Base-by-base conservation (phyloP, 2,888 invertebrate genomes). In the Cosmorhoe ocellata region DNA sequence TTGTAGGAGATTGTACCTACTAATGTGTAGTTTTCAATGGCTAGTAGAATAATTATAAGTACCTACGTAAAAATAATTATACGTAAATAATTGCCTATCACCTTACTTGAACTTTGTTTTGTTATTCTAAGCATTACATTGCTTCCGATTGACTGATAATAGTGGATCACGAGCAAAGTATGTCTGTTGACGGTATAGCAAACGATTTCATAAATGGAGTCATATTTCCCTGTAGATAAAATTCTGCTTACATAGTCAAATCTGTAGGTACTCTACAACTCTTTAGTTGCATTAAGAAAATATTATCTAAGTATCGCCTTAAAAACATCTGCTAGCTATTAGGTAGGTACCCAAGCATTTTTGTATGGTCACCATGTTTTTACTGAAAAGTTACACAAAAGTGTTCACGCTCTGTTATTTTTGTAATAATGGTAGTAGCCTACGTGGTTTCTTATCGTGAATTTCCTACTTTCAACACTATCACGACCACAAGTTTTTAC, bases 101-200 rank as follows among this genome's bases (percentile, higher is more conserved):
- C 45, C 53, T 18, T 51, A 31, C 37, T 30, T 58, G 51, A 54
- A 54, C 51, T 26, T 42, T 39, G 28, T 28, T 32, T 49, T 77
- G 74, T 72, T 68, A 79, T 76, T 69, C 74, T 61, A 68, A 70
- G 2, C 18, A 18, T 18, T 18, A 58, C 18, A 18, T 18, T 18
- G 58, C 32, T 30, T 34, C 37, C 51, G 69, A 74, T 71, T 46
- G 60, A 54, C 55, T 57, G 56, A 26, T 28, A 65, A 67, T 67
- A 65, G 38, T 46, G 51, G 52, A 52, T 51, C 56, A 18, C 18
- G 18, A 18, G 18, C 18, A 4, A 3, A 18, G 4, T 4, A 4
- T 18, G 18, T 18, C 18, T 18, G 18, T 18, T 18, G 18, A 18
- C 18, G 3, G 18, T 18, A 18, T 4, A 18, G 18, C 3, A 18